phyloP scores from a whole-genome alignment of 2,113 vertebrate genomes.

The Oceanites oceanicus region DNA sequence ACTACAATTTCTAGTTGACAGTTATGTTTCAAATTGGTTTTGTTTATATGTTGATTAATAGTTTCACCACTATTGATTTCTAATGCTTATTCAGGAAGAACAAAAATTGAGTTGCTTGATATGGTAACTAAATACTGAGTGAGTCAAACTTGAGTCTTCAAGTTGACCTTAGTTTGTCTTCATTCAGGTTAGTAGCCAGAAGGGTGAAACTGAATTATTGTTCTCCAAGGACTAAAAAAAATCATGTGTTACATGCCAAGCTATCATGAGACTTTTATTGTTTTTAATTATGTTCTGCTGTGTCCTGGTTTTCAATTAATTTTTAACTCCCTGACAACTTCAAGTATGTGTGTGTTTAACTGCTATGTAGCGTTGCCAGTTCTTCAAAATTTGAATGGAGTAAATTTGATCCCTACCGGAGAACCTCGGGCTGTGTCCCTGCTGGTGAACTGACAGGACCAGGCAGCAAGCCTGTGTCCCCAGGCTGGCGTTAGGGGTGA shows the following conservation, averaged over 20 bases:
- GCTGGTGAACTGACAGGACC: neutral
- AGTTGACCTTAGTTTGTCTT: neutral
- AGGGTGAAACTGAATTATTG: neutral
- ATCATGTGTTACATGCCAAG: neutral
- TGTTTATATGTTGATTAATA: neutral
- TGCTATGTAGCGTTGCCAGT: neutral
- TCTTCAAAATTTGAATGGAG: neutral
- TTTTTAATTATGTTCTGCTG: neutral
- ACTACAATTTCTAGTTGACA: neutral
- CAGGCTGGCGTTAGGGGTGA: rapidly evolving
- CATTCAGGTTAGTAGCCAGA: neutral
- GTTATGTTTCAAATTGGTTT: neutral
- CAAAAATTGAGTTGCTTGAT: neutral
- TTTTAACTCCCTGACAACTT: neutral
- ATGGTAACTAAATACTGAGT: neutral
- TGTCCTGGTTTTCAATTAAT: neutral
- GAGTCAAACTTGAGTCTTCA: neutral
- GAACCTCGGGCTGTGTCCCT: neutral
- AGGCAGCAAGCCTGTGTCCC: rapidly evolving
- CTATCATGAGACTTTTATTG: neutral
- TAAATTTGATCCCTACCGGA: neutral
- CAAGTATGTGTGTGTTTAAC: neutral
- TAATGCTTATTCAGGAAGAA: neutral
- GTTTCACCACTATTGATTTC: neutral
- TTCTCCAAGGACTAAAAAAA: neutral